Conservation (phyloP, 2,888 invertebrate genomes). For the Spodoptera littoralis region DNA sequence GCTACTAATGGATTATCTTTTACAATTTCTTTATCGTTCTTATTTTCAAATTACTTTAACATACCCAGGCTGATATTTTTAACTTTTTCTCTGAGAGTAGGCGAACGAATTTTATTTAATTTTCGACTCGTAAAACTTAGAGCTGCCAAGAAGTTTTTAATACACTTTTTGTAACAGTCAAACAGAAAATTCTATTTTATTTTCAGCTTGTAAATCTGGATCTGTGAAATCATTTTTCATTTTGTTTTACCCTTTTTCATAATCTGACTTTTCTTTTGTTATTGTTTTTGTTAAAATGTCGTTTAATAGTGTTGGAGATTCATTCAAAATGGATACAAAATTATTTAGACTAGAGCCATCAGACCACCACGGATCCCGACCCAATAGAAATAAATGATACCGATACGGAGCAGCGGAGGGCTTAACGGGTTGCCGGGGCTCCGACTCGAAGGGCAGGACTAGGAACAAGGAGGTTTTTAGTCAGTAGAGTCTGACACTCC, state of each 20-base stretch:
- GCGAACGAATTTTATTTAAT: conserved; percentile 50
- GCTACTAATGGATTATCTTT: too few species aligned
- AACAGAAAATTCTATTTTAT: conserved; percentile 45
- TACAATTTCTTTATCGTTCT: too few species aligned
- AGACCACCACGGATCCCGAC: too few species aligned
- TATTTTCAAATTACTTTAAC: conserved; percentile 9
- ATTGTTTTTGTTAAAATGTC: neutral
- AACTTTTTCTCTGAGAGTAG: conserved; percentile 29
- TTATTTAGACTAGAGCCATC: too few species aligned
- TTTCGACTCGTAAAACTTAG: conserved; percentile 38
- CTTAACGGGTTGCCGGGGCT: too few species aligned
- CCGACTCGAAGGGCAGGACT: too few species aligned
- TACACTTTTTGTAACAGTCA: conserved; percentile 43
- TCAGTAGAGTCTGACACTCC: too few species aligned
- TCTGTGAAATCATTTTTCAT: conserved; percentile 32
- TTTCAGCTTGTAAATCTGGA: conserved; percentile 24
- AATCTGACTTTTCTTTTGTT: neutral
- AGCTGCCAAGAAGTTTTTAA: conserved; percentile 43
- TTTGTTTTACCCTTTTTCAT: conserved; percentile 3
- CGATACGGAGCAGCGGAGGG: too few species aligned
- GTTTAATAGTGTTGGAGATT: too few species aligned
- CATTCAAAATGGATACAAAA: too few species aligned
- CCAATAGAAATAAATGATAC: too few species aligned
- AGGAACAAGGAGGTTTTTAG: too few species aligned
- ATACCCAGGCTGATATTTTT: conserved; percentile 2